These are phyloP conservation scores for Mandrillus leucophaeus DNA, from an alignment of 2,113 vertebrate species.

Conservation along the genomic window DNA sequence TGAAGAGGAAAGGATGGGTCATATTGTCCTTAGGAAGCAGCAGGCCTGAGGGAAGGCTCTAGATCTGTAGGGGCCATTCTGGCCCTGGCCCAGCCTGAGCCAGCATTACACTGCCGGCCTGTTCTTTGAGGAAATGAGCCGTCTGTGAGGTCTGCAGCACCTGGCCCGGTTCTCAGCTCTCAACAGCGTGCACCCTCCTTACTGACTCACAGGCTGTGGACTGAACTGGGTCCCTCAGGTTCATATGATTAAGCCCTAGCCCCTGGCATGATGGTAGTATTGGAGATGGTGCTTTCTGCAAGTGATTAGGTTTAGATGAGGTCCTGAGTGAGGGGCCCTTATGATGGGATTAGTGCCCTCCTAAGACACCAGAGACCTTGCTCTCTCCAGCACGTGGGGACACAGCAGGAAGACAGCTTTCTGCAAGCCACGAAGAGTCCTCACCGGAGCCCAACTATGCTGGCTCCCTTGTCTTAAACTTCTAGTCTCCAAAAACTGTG, in stretches of 20 bases:
- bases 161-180: neutral
- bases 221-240: no score
- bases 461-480: neutral
- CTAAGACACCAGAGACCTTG: neutral
- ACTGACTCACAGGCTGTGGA: neutral
- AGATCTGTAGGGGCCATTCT: neutral
- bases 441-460: rapidly evolving
- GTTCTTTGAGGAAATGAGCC: neutral
- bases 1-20: no score
- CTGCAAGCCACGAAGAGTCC: neutral
- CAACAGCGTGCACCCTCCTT: neutral
- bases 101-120: neutral
- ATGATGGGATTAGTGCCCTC: neutral
- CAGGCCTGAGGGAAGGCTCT: neutral
- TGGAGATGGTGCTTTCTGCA: neutral
- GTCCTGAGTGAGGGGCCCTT: neutral
- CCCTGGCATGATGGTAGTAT: rapidly evolving
- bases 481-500: neutral
- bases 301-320: neutral
- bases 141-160: no score
- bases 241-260: neutral
- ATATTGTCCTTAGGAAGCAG: neutral
- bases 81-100: neutral
- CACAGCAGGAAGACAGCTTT: rapidly evolving
- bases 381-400: rapidly evolving